These are phyloP conservation scores for Monochamus alternatus DNA, from an alignment of 2,888 invertebrate genomes.

Conservation along the genomic window DNA sequence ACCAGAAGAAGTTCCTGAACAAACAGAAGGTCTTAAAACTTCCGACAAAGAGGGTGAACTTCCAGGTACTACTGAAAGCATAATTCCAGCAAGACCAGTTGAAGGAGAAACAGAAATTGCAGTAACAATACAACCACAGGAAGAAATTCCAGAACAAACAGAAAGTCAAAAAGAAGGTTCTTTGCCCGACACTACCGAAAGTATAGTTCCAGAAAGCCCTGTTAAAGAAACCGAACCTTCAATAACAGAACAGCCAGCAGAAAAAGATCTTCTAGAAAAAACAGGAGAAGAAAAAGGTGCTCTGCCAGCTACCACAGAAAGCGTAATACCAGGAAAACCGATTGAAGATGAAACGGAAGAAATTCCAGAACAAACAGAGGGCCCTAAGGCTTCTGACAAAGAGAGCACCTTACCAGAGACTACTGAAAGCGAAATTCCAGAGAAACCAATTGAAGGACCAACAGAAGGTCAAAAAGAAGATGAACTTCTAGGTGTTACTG, in stretches of 20 bases:
- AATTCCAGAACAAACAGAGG: slow-evolving; percentile 10
- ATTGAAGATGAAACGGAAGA: slow-evolving; percentile 7
- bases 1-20: background rate
- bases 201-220: too few relatives aligned
- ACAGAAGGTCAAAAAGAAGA: background rate
- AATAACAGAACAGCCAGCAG: slow-evolving; percentile 1
- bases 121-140: too few relatives aligned
- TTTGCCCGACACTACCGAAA: too few relatives aligned
- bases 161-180: background rate
- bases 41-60: background rate
- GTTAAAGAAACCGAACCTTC: background rate
- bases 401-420: background rate
- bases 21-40: background rate
- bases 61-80: slow-evolving; percentile 5
- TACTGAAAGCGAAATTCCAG: background rate
- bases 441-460: slow-evolving; percentile 23
- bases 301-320: background rate
- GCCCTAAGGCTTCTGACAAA: slow-evolving; percentile 36
- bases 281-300: background rate
- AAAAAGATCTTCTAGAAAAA: slow-evolving; percentile 31
- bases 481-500: background rate
- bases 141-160: too few relatives aligned
- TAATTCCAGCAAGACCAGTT: background rate
- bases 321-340: background rate
- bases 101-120: too few relatives aligned